Percentiles rank a stretch among this genome's conserved stretches.
Evolutionary conservation across 2,113 vertebrate genomes (phyloP).

Genomic region (Symphodus melops): DNA sequence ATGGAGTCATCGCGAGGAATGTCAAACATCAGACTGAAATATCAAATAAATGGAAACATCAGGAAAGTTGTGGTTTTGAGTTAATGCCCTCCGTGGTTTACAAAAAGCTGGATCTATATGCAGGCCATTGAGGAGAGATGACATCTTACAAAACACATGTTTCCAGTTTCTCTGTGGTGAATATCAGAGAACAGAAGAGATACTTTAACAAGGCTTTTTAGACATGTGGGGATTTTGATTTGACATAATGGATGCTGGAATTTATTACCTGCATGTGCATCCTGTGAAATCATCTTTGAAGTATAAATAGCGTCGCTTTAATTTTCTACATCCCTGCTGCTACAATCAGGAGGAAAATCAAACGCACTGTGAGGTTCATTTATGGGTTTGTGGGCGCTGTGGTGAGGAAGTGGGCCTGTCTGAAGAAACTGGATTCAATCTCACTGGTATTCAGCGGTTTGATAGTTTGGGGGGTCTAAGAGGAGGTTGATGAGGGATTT

Average conservation of each 20-base stretch:
- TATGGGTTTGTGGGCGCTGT: constrained; percentile 61
- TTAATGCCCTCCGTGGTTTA: constrained; percentile 50
- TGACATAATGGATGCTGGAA: constrained; percentile 4
- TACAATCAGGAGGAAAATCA: constrained; percentile 46
- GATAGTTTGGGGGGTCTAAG: constrained; percentile 38
- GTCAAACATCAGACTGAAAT: constrained; percentile 26
- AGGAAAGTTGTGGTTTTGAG: constrained; percentile 43
- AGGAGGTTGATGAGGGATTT: constrained; percentile 38
- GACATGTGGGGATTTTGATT: neutral
- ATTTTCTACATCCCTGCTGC: constrained; percentile 50
- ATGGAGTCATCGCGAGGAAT: constrained; percentile 26
- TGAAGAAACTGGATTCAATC: constrained; percentile 69
- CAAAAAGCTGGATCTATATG: neutral
- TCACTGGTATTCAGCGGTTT: constrained; percentile 64
- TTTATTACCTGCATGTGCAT: constrained; percentile 49
- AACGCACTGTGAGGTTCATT: constrained; percentile 48
- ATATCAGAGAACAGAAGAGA: neutral
- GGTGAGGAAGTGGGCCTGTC: constrained; percentile 72
- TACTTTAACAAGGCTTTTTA: neutral
- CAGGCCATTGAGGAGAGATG: constrained; percentile 15
- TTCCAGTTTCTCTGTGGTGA: constrained; percentile 1
- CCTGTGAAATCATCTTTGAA: neutral
- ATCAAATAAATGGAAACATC: constrained; percentile 36
- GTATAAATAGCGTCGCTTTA: constrained; percentile 54
- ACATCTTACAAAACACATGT: constrained; percentile 35